Conservation (phyloP, 2,888 invertebrate species). For the Conistra vaccinii region DNA sequence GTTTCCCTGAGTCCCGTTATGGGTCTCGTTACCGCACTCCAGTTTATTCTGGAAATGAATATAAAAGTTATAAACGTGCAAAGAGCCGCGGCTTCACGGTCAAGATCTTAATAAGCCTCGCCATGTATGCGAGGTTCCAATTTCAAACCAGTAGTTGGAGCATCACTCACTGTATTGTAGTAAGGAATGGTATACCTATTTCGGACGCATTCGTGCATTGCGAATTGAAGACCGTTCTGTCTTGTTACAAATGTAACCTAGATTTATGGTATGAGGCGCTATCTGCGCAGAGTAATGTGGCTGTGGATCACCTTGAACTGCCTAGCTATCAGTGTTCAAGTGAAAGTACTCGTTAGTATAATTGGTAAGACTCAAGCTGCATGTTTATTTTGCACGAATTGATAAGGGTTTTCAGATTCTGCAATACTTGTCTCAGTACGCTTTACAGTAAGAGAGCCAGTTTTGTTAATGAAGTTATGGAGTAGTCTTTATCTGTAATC, state of each 20-base stretch:
- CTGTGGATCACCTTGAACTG: constrained; percentile 86
- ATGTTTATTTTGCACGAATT: constrained; percentile 82
- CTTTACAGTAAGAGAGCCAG: constrained; percentile 61
- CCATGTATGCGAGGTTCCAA: constrained; percentile 60
- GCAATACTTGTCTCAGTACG: constrained; percentile 75
- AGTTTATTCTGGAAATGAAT: constrained; percentile 78
- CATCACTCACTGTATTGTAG: constrained; percentile 51
- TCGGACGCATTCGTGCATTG: constrained; percentile 48
- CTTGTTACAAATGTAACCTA: constrained; percentile 68
- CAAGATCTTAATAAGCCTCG: constrained; percentile 68
- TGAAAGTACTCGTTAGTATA: constrained; percentile 89
- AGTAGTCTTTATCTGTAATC: constrained; percentile 45
- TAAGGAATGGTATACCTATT: constrained; percentile 47
- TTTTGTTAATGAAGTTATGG: constrained; percentile 63
- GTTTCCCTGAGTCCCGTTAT: constrained; percentile 82
- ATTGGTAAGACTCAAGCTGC: constrained; percentile 82
- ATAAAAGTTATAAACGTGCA: constrained; percentile 71
- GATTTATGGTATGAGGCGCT: constrained; percentile 73
- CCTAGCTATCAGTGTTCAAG: constrained; percentile 79
- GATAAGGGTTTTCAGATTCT: constrained; percentile 81
- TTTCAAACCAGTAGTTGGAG: constrained; percentile 63
- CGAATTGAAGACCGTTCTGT: constrained; percentile 58
- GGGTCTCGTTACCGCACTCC: constrained; percentile 80
- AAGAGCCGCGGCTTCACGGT: constrained; percentile 67
- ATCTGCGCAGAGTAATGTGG: constrained; percentile 76